Percentiles rank a stretch among this genome's conserved stretches.
Evolutionary conservation across 2,888 invertebrate species (phyloP).

Genomic region (Epinotia demarniana): DNA sequence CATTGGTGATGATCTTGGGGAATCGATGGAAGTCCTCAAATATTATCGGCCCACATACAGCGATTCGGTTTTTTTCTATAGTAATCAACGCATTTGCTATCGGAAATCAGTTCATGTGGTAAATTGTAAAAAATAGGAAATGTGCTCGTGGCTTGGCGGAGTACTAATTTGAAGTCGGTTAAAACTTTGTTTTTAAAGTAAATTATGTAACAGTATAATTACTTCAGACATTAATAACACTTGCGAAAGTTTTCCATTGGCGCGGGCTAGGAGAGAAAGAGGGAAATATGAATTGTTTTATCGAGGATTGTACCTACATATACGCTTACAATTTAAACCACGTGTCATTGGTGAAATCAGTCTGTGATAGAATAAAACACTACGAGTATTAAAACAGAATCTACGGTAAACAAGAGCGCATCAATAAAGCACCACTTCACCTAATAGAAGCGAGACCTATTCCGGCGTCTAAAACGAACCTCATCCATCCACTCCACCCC

Average conservation of each 20-base stretch:
- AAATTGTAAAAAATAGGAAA: too few species aligned
- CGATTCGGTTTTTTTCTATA: too few species aligned
- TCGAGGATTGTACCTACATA: background rate
- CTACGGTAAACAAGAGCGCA: slow-evolving; percentile 21
- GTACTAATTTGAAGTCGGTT: too few species aligned
- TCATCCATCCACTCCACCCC: slow-evolving; percentile 28
- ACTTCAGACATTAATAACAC: background rate
- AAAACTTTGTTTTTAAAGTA: too few species aligned
- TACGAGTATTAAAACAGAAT: background rate
- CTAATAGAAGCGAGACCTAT: slow-evolving; percentile 7
- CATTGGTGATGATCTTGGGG: too few species aligned
- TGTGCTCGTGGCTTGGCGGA: too few species aligned
- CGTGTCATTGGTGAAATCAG: background rate
- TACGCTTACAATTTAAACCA: too few species aligned
- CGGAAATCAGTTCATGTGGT: too few species aligned
- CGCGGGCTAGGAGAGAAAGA: background rate
- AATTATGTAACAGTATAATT: too few species aligned
- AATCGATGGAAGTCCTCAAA: too few species aligned
- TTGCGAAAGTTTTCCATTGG: background rate
- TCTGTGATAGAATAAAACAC: background rate
- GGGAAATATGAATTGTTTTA: background rate
- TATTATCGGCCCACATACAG: too few species aligned
- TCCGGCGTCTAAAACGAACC: slow-evolving; percentile 12
- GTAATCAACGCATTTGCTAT: too few species aligned
- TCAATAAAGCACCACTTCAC: slow-evolving; percentile 7